Evolutionary conservation across 2,113 vertebrate species (phyloP), one percentile per base, ranked within the genome.

Genomic region (Hippocampus abdominalis): DNA sequence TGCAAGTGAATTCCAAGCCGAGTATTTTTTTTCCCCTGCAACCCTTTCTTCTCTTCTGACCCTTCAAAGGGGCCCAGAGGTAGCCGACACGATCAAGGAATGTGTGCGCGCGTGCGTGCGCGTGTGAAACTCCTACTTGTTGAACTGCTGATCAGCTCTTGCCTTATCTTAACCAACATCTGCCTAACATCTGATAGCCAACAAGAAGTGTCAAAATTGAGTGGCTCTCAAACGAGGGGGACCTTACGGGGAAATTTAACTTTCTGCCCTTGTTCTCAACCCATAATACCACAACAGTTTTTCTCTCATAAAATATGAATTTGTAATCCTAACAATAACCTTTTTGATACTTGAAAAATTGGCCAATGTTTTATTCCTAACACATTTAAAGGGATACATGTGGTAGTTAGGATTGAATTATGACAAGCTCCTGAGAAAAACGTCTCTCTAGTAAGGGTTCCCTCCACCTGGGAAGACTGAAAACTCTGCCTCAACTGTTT

Each of bases 51-150:
- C n/a, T 23, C 64, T 63, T 74, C 66, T 70, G 46, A 63, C 46
- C 59, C 32, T 68, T 49, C 20, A 6, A 49, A 80, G 87, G 84
- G 84, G 87, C 84, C 82, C 81, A 83, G 72, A 86, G 87, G 86
- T 88, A 90, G 79, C 69, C 64, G 65, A 77, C 79, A 89, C 84
- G 88, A 87, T 87, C 81, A 71, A 76, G 23, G 79, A 68, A 81
- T 59, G 57, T 60, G 27, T 36, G 57, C 16, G 16, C 10, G 56
- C 29, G 13, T 8, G 57, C 4, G 27, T 76, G 73, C 75, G 69
- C 62, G n/a, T 60, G 54, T 73, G 81, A 74, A 20, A 20, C 48
- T 81, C 79, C 44, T 36, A 8, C 64, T 74, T 76, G 70, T 75
- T 68, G 32, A 69, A 86, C 78, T 74, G 72, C 74, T 13, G 56